Base-by-base conservation (phyloP, 2,113 vertebrate genomes). In the Progne subis region DNA sequence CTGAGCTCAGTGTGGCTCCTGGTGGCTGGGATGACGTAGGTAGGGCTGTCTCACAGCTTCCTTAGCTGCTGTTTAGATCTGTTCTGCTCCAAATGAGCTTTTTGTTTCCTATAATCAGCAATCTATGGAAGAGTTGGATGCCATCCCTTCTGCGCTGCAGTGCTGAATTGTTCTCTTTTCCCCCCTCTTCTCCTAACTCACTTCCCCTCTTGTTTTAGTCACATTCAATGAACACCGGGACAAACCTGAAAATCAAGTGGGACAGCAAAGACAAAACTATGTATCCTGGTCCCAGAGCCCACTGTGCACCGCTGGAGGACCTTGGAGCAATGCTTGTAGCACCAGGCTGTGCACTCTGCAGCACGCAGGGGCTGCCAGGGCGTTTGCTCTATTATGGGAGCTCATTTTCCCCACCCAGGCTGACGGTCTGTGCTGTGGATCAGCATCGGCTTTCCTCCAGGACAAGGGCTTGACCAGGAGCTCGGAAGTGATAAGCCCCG, bases 351-450 rank as follows among this genome's bases (percentile, higher is more conserved):
- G 91, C 26, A 60, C 65, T 91, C 31, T 19, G 81, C 71, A 49
- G 81, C 25, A 9, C 9, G 6, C 11, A 32, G 83, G 5, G 82
- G 19, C 75, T 89, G 93, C 63, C 29, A 31, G 80, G 13, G 44
- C 76, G 72, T 31, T 85, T 50, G 32, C 31, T 76, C 12, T 56
- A 12, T 37, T 34, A 12, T 47, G 57, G 53, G 67, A 93, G 57
- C 93, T 95, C 50, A 76, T 96, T 97, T 96, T 96, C 95, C 83
- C 65, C 28, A 6, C 28, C 12, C 28, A 92, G 91, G 92, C 94
- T 74, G 91, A 82, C 0, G 0, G 21, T 28, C 37, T 3, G 1
- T 29, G 39, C 67, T 87, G 86, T 0, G 1, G 26, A n/a, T 52
- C 3, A 0, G 44, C 76, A 83, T 75, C 81, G 64, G 46, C 63